These are phyloP conservation scores for Dasyornis broadbenti DNA, from an alignment of 2,113 vertebrate genomes.

Conservation along the genomic window DNA sequence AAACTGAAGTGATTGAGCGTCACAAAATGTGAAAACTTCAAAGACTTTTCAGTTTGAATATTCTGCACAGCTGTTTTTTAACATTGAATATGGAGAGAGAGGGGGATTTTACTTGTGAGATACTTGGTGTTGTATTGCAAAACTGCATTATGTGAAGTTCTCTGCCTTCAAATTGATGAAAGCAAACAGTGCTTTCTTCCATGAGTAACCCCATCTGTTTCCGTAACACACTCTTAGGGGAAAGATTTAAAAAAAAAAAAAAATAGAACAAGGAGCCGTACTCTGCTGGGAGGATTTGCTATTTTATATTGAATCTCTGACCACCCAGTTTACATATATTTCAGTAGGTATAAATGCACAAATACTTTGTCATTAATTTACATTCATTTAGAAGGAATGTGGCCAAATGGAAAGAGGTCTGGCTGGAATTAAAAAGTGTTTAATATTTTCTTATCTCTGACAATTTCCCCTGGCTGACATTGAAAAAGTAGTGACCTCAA, in stretches of 20 bases:
- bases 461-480: background rate
- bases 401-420: background rate
- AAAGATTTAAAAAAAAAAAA: background rate
- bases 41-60: background rate
- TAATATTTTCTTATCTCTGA: background rate
- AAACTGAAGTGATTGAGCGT: background rate
- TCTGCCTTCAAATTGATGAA: background rate
- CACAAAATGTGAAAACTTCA: conserved; percentile 16
- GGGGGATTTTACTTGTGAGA: background rate
- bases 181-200: background rate
- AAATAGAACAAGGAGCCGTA: background rate
- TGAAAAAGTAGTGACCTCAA: background rate
- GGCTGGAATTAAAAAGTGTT: background rate
- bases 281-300: background rate
- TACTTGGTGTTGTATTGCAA: conserved; percentile 27
- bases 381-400: background rate
- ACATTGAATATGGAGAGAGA: background rate
- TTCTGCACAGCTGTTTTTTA: conserved; percentile 40
- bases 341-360: background rate
- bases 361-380: background rate
- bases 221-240: background rate
- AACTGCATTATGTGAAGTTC: background rate
- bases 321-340: background rate
- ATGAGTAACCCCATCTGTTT: conserved; percentile 31
- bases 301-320: background rate